Evolutionary conservation across 1,140 invertebrate genomes (phyloP), one percentile per base, ranked within the genome.

Genomic region (Propsilocerus akamusi): DNA sequence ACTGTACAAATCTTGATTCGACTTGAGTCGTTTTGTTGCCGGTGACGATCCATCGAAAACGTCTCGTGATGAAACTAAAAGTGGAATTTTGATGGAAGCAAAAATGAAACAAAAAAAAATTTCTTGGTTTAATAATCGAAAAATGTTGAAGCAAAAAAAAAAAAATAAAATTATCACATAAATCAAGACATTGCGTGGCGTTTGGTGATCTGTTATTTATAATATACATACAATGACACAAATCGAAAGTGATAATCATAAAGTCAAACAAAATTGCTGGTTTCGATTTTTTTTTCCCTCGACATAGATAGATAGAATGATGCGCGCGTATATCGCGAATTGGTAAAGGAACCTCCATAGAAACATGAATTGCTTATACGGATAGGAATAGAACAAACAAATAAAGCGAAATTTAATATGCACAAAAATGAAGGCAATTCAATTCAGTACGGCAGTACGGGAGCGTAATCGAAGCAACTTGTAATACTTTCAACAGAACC

Each of bases 51-150:
- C 48, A 20, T 63, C 61, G 17, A 60, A 60, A 0, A 63, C 59
- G 46, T 67, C 65, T 49, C 54, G 55, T 5, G 62, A 62, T 28
- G 47, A 11, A 56, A 63, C 64, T 66, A 51, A 14, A 51, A 50
- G 17, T 20, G 8, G 5, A 41, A 41, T 37, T 14, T 6, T 4
- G n/a, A 37, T 4, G 7, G 20, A 37, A 37, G 32, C 14, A 37
- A 3, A 3, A 17, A 37, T 17, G 30, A 7, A 34, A 5, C 11
- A 12, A 4, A n/a, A 41, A 20, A 41, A 41, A 41, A 41, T 20
- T 30, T 32, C 20, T 50, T 50, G 32, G 17, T 28, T 17, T 41
- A 41, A 41, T 20, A 41, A 41, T 41, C 34, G 11, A 41, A 41
- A 4, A 17, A 17, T 41, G 17, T 41, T 41, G 34, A 20, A 10